Evolutionary conservation across 2,888 invertebrate species (phyloP).

Genomic region (Phragmatobia fuliginosa): DNA sequence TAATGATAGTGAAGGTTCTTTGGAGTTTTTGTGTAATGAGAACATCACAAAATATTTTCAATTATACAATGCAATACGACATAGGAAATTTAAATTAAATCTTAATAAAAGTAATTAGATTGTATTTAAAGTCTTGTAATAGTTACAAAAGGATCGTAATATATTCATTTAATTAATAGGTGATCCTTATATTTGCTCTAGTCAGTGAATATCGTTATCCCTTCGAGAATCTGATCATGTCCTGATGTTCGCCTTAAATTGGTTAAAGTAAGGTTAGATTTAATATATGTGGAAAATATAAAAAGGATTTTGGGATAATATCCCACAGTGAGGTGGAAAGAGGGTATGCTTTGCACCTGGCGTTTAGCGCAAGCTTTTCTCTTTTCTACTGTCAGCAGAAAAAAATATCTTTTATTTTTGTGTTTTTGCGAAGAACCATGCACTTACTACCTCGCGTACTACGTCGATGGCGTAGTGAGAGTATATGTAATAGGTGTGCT

Average conservation of each 20-base stretch:
- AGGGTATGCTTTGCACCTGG: background rate
- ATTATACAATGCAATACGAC: too few relatives aligned
- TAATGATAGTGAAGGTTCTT: too few relatives aligned
- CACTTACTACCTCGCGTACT: background rate
- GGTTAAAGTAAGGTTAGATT: background rate
- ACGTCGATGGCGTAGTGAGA: too few relatives aligned
- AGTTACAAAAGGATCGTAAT: background rate
- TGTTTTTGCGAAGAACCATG: too few relatives aligned
- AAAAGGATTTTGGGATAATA: background rate
- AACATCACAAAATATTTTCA: too few relatives aligned
- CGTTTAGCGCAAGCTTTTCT: background rate
- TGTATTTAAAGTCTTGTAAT: background rate
- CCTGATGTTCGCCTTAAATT: constrained; percentile 2
- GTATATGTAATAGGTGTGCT: too few relatives aligned
- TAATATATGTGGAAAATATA: background rate
- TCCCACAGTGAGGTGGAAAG: background rate
- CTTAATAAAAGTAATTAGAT: background rate
- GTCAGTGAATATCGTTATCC: constrained; percentile 5
- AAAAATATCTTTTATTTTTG: background rate
- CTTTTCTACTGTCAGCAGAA: background rate
- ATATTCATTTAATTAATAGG: constrained; percentile 3
- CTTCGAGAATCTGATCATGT: background rate
- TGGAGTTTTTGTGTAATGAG: too few relatives aligned
- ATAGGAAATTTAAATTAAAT: background rate
- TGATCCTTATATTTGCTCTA: background rate